Evolutionary conservation across 2,888 invertebrate species (phyloP).

Genomic region (Orchesellides sinensis): DNA sequence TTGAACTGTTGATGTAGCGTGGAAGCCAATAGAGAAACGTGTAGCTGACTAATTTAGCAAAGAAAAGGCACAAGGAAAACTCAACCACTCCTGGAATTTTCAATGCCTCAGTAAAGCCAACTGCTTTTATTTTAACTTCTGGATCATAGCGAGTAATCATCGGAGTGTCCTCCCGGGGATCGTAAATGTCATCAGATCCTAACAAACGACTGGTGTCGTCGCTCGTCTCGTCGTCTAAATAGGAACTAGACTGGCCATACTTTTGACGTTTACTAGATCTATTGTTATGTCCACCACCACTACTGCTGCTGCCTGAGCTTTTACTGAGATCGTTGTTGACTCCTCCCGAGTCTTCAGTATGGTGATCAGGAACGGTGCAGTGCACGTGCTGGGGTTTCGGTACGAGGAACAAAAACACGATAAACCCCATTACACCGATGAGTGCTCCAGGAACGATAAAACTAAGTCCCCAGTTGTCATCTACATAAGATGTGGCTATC

Average conservation of each 20-base stretch:
- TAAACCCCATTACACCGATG: conserved; percentile 84
- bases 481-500: conserved; percentile 92
- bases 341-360: conserved; percentile 36
- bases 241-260: background rate
- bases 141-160: conserved; percentile 72
- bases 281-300: background rate
- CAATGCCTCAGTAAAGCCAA: conserved; percentile 87
- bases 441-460: conserved; percentile 91
- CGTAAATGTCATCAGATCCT: conserved; percentile 55
- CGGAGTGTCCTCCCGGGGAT: conserved; percentile 75
- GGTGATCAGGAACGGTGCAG: conserved; percentile 78
- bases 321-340: conserved; percentile 48
- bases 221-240: conserved; percentile 51
- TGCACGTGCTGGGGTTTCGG: conserved; percentile 90
- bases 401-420: conserved; percentile 90
- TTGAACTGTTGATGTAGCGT: conserved; percentile 88
- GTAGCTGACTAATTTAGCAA: conserved; percentile 97
- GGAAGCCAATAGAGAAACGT: conserved; percentile 99
- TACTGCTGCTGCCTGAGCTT: conserved; percentile 35
- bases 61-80: conserved; percentile 95
- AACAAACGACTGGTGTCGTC: conserved; percentile 55
- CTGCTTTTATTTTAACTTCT: conserved; percentile 79
- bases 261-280: background rate
- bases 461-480: conserved; percentile 91
- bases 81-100: conserved; percentile 95